phyloP scores from a whole-genome alignment of 2,888 invertebrate species.

The Tetrapedia diversipes region DNA sequence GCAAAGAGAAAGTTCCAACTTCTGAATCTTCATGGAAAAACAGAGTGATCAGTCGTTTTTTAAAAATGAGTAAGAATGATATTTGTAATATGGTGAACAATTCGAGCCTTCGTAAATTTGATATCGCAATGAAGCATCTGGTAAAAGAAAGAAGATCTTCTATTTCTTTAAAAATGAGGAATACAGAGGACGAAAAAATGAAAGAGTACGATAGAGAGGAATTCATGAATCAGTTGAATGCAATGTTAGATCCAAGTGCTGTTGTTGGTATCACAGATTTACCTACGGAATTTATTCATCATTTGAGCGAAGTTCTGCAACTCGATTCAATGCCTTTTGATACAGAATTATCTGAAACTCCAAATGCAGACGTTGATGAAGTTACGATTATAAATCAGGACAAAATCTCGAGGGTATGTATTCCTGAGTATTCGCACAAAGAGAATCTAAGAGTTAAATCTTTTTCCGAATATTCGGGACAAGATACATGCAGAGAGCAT shows the following conservation, averaged over 20 bases:
- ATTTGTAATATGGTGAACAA: conserved; percentile 81
- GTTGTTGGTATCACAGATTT: conserved; percentile 85
- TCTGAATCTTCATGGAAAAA: conserved; percentile 76
- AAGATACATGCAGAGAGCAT: neutral
- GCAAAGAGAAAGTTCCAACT: conserved; percentile 38
- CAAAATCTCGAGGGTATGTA: neutral
- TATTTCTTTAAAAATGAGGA: conserved; percentile 76
- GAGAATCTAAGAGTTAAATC: neutral
- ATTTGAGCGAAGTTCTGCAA: conserved; percentile 85
- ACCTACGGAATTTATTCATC: conserved; percentile 86
- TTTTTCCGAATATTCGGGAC: neutral
- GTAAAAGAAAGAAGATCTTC: conserved; percentile 77
- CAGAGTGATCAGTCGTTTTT: conserved; percentile 78
- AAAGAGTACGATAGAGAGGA: conserved; percentile 77
- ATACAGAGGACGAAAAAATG: conserved; percentile 78
- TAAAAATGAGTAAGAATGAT: conserved; percentile 81
- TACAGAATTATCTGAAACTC: neutral
- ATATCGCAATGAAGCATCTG: conserved; percentile 80
- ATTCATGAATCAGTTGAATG: conserved; percentile 82
- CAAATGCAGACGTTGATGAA: neutral
- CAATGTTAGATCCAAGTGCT: conserved; percentile 85
- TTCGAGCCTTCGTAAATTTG: conserved; percentile 79
- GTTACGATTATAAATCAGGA: neutral
- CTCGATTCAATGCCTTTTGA: conserved; percentile 66
- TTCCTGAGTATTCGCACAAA: neutral